Percentiles rank a stretch among this genome's conserved stretches.
phyloP scores from a whole-genome alignment of 2,797 vertebrate genomes.

The Heterohyrax brucei region DNA sequence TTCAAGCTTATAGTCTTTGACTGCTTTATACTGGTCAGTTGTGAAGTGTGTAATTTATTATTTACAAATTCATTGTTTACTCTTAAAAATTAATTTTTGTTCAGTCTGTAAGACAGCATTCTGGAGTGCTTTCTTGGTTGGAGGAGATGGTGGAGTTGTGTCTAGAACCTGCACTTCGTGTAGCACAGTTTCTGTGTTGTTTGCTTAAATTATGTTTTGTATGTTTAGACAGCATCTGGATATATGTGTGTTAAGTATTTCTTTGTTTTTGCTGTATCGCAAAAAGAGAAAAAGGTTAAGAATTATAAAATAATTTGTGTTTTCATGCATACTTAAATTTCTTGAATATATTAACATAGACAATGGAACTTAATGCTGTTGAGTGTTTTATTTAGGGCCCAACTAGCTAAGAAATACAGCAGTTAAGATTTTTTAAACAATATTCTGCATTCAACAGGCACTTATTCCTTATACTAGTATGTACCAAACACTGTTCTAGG shows the following conservation, averaged over 20 bases:
- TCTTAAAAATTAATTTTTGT: neutral
- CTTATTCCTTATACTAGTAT: neutral
- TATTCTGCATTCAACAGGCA: neutral
- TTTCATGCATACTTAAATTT: neutral
- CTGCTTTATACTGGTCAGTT: neutral
- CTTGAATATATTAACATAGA: neutral
- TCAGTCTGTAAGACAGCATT: neutral
- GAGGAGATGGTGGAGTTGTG: neutral
- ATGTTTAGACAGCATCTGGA: neutral
- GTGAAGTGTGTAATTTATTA: slow-evolving; percentile 44
- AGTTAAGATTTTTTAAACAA: neutral
- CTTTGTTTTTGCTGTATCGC: neutral
- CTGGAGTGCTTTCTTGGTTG: neutral
- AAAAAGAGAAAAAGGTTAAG: slow-evolving; percentile 15
- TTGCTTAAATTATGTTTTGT: neutral
- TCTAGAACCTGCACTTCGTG: neutral
- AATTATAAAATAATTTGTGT: slow-evolving; percentile 40
- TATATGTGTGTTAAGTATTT: neutral
- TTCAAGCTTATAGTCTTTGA: neutral
- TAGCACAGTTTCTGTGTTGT: slow-evolving; percentile 4
- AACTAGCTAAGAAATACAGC: neutral
- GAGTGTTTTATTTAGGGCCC: neutral
- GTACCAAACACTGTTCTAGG: neutral
- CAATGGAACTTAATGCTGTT: neutral
- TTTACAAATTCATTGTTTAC: neutral